A percentile compares a stretch with the other conserved stretches of the same genome.
phyloP scores from a whole-genome alignment of 2,888 invertebrate species.

The Chymomyza amoena region DNA sequence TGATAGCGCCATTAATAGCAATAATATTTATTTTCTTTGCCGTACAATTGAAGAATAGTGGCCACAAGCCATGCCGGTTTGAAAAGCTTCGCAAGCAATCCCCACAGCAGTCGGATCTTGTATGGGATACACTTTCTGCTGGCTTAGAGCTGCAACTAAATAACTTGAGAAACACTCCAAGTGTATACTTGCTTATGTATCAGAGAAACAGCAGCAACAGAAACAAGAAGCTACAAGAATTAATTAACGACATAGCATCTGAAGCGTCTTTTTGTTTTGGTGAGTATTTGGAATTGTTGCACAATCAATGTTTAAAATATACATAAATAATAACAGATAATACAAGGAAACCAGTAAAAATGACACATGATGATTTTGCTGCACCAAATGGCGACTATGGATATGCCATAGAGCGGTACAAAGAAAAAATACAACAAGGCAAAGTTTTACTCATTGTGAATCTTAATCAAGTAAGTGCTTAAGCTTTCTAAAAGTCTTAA shows the following conservation, averaged over 20 bases:
- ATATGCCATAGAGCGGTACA: constrained; percentile 67
- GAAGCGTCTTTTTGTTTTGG: constrained; percentile 70
- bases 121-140: constrained; percentile 57
- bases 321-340: constrained; percentile 39
- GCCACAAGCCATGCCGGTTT: constrained; percentile 56
- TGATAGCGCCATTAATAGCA: neutral
- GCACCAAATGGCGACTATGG: constrained; percentile 63
- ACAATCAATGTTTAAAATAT: neutral
- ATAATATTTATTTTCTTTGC: neutral
- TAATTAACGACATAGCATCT: constrained; percentile 62
- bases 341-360: constrained; percentile 43
- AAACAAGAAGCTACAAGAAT: constrained; percentile 9
- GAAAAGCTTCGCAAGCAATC: constrained; percentile 26
- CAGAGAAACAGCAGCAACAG: constrained; percentile 11
- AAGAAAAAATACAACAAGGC: constrained; percentile 60
- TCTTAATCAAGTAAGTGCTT: constrained; percentile 68
- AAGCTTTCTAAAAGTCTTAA: neutral
- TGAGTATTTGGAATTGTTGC: constrained; percentile 22
- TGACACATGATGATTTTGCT: constrained; percentile 60
- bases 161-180: constrained; percentile 46
- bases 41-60: neutral
- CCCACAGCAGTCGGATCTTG: constrained; percentile 44
- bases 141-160: constrained; percentile 68
- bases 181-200: constrained; percentile 69
- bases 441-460: constrained; percentile 73